Conservation (phyloP, 2,113 vertebrate genomes). For the Heloderma charlesbogerti region DNA sequence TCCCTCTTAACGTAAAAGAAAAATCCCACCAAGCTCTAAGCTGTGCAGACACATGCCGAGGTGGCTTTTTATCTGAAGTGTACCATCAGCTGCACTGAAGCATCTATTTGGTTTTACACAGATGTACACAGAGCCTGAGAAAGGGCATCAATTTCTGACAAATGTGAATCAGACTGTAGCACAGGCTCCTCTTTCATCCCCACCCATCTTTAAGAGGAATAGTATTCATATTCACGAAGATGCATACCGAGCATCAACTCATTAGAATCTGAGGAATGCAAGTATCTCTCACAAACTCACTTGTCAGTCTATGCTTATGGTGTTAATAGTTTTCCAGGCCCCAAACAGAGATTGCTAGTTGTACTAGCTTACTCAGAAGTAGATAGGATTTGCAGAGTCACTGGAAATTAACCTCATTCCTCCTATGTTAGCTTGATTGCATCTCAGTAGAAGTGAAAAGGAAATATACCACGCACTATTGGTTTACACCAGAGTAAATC, state of each 20-base stretch:
- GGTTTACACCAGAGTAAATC: constrained; percentile 7
- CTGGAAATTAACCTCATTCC: constrained; percentile 43
- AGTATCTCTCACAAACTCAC: constrained; percentile 40
- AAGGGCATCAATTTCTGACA: neutral
- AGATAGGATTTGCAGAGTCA: constrained; percentile 44
- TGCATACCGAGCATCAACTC: neutral
- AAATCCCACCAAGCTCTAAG: neutral
- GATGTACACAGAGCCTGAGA: neutral
- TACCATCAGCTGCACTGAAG: rapidly evolving
- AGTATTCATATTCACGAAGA: constrained; percentile 35
- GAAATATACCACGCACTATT: constrained; percentile 10
- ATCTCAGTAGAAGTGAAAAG: neutral
- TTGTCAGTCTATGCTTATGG: constrained; percentile 49
- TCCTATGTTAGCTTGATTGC: neutral
- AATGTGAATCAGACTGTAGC: neutral
- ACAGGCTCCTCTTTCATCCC: neutral
- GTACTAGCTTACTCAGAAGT: constrained; percentile 57
- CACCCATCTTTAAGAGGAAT: constrained; percentile 34
- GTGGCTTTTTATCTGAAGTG: constrained; percentile 35
- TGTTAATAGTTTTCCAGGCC: constrained; percentile 39
- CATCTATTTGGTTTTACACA: neutral
- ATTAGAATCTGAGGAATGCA: constrained; percentile 57
- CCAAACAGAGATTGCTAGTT: constrained; percentile 51
- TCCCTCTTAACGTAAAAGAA: neutral
- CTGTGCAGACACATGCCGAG: constrained; percentile 21